These are phyloP conservation scores for Mirza zaza DNA, from an alignment of 2,113 vertebrate species.

Conservation along the genomic window DNA sequence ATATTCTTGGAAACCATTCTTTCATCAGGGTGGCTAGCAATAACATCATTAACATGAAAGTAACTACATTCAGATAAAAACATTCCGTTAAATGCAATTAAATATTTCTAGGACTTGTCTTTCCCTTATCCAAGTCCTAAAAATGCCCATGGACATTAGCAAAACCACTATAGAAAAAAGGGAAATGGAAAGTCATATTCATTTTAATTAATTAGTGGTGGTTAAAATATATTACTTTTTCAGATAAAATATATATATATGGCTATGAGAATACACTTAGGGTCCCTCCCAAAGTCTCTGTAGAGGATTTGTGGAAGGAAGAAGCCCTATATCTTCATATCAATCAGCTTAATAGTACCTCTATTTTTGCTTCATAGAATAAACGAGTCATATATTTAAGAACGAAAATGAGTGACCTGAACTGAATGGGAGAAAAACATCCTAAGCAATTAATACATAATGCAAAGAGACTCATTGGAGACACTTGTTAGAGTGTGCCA, in stretches of 20 bases:
- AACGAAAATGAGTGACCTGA: background rate
- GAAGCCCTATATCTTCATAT: background rate
- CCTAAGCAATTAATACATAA: background rate
- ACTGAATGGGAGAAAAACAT: background rate
- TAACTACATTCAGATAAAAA: background rate
- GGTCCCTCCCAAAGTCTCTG: background rate
- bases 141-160: background rate
- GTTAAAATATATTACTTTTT: slow-evolving; percentile 2
- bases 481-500: background rate
- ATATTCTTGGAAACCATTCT: background rate
- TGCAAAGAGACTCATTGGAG: background rate
- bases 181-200: background rate
- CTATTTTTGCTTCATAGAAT: background rate
- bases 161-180: background rate
- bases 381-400: background rate
- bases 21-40: background rate
- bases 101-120: background rate
- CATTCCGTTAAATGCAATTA: background rate
- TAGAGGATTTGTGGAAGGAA: background rate
- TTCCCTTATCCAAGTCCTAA: background rate
- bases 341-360: background rate
- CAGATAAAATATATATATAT: background rate
- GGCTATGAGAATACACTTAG: background rate
- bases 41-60: background rate
- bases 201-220: background rate